These are phyloP conservation scores for Leuciscus waleckii DNA, from an alignment of 2,797 vertebrate genomes.

Conservation along the genomic window DNA sequence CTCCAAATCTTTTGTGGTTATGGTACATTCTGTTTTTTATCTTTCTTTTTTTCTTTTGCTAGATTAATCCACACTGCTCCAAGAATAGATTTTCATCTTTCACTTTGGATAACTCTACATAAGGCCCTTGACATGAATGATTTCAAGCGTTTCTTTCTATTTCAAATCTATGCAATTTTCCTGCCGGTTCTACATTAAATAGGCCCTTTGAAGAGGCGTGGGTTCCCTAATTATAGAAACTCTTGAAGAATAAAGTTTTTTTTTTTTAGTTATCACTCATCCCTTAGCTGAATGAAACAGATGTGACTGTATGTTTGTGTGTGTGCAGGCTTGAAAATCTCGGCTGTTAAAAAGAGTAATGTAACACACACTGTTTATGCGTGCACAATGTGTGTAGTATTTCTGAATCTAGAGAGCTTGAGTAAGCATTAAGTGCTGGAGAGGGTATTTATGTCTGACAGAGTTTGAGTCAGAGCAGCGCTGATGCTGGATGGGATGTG, in stretches of 20 bases:
- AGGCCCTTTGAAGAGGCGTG: constrained; percentile 14
- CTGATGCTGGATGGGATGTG: constrained; percentile 40
- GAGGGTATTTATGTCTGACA: constrained; percentile 39
- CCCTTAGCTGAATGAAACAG: constrained; percentile 44
- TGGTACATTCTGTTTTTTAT: background rate
- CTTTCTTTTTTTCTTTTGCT: constrained; percentile 29
- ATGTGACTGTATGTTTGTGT: constrained; percentile 21
- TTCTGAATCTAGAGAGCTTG: constrained; percentile 14
- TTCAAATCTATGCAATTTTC: constrained; percentile 42
- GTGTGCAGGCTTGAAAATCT: constrained; percentile 14
- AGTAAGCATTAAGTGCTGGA: constrained; percentile 32
- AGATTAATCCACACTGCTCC: constrained; percentile 26
- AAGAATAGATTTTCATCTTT: constrained; percentile 41
- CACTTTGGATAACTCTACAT: constrained; percentile 34
- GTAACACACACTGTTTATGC: constrained; percentile 8
- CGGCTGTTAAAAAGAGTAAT: constrained; percentile 10
- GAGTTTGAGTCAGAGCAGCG: constrained; percentile 31
- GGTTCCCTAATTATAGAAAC: constrained; percentile 51
- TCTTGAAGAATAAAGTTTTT: constrained; percentile 41
- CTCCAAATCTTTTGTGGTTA: background rate
- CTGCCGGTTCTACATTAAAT: constrained; percentile 6
- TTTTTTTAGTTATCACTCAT: constrained; percentile 43
- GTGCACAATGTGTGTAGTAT: constrained; percentile 21
- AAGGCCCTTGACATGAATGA: constrained; percentile 23
- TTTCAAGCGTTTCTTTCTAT: constrained; percentile 20